A percentile compares a stretch with the other conserved stretches of the same genome.
These are phyloP conservation scores for cat (Felis catus) DNA, from an alignment of 2,113 vertebrate genomes.

Conservation along the genomic window F.catus_Fca126_mat1.0 CM031420.1:157047501-157048000, in stretches of 20 bases:
- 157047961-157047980: background rate
- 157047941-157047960: background rate
- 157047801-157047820: background rate
- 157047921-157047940: background rate
- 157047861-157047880: accelerated
- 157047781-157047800: accelerated
- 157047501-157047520: background rate
- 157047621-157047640: background rate
- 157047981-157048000: background rate
- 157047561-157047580: accelerated
- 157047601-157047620: accelerated
- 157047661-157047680: background rate
- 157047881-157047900: background rate
- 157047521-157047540: background rate
- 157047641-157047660: background rate
- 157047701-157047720: background rate
- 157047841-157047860: background rate
- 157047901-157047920: background rate
- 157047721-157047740: background rate
- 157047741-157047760: background rate
- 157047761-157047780: accelerated
- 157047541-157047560: accelerated
- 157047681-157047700: background rate
- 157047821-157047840: background rate
- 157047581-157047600: background rate